Evolutionary conservation across 2,797 vertebrate genomes (phyloP), one percentile per base, ranked within the genome.

Genomic region (Protonibea diacanthus): DNA sequence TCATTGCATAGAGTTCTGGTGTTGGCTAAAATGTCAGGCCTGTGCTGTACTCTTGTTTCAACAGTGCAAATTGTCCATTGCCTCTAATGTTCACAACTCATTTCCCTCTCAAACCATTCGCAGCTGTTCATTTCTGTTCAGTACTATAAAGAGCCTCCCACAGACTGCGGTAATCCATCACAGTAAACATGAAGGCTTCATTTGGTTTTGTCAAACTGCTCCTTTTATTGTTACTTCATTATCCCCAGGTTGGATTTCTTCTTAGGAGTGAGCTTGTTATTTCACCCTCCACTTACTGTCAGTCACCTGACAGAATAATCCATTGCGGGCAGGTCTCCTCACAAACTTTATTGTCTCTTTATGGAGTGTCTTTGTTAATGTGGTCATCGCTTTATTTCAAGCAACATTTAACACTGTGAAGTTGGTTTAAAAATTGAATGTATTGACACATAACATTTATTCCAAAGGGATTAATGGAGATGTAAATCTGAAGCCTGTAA

Each of bases 211-310:
- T 56, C 60, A 64, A 45, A 77, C 67, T 38, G 51, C 21, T 23
- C 52, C 1, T 79, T 86, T 79, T 77, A 79, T 70, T 68, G 56
- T 27, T 55, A 40, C 72, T 72, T 83, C 77, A 79, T 83, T 79
- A 81, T 63, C 49, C 49, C 33, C 1, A 0, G 61, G 52, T 5
- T 65, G 65, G 65, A 63, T 53, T 52, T 52, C 12, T 67, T 75
- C 10, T 77, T 27, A 49, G 18, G 61, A 48, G 11, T 15, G 55
- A 25, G 42, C 47, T 38, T 79, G 21, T 65, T 79, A 64, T 69
- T 64, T 68, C 23, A 65, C n/a, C 79, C n/a, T 27, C 40, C 0
- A 15, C 61, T 53, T 42, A 60, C 14, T 60, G 60, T 71, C 82
- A 51, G 45, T 38, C 38, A 58, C 29, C 47, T 64, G 71, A 48